A percentile compares a stretch with the other conserved stretches of the same genome.
Evolutionary conservation across 2,113 vertebrate genomes (phyloP).

Genomic region (Alethe diademata): DNA sequence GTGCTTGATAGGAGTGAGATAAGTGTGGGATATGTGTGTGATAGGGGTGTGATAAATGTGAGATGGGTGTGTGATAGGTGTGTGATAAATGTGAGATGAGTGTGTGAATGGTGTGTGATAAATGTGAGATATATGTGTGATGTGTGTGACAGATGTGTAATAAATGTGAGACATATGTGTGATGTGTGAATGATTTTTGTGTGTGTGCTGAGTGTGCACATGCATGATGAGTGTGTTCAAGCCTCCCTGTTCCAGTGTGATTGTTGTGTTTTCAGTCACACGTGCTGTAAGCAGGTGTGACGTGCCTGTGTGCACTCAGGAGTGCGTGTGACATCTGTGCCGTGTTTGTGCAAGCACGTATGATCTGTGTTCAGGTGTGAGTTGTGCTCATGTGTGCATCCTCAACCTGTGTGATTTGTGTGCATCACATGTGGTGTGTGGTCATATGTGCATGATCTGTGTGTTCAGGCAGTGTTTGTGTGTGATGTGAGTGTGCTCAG

Average conservation of each 20-base stretch:
- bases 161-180: neutral
- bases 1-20: no score
- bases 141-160: neutral
- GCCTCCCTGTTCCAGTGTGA: fast-evolving
- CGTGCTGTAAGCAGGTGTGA: no score
- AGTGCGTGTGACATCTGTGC: neutral
- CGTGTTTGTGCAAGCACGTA: neutral
- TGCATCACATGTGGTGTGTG: no score
- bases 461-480: no score
- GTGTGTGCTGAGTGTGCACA: neutral
- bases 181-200: neutral
- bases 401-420: neutral
- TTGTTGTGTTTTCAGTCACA: neutral
- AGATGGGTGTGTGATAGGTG: neutral
- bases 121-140: neutral
- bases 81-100: no score
- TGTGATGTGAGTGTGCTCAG: neutral
- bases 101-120: neutral
- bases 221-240: fast-evolving
- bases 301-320: fast-evolving
- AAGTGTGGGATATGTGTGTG: no score
- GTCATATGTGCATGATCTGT: neutral
- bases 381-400: neutral
- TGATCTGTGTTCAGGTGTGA: neutral
- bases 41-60: neutral